phyloP scores from a whole-genome alignment of 2,888 invertebrate species.

The Papilio protenor region DNA sequence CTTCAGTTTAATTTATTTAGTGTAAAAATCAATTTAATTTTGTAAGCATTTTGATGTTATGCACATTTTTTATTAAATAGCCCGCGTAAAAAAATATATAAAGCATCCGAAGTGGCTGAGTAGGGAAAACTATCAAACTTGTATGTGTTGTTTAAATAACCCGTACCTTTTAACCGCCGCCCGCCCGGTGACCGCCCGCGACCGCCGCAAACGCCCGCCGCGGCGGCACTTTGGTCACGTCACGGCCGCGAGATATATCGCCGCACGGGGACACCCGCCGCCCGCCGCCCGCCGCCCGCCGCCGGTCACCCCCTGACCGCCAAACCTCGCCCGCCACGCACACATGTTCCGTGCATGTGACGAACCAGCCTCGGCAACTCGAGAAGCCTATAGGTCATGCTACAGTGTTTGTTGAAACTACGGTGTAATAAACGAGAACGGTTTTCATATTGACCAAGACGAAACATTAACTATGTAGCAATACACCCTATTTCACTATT shows the following conservation, averaged over 20 bases:
- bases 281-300: neutral
- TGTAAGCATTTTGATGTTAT: neutral
- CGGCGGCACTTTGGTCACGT: conserved; percentile 40
- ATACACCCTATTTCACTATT: conserved; percentile 5
- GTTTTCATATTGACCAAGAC: neutral
- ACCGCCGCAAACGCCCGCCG: conserved; percentile 33
- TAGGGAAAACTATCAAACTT: conserved; percentile 6
- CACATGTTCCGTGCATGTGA: neutral
- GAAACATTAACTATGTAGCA: neutral
- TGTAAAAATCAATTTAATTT: neutral
- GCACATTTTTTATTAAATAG: neutral
- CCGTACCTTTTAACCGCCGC: neutral
- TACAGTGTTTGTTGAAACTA: neutral
- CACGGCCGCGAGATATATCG: conserved; percentile 45
- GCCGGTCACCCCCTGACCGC: neutral
- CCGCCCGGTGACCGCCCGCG: neutral
- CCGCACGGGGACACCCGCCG: conserved; percentile 20
- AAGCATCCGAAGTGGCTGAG: neutral
- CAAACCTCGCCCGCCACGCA: neutral
- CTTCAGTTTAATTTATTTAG: neutral
- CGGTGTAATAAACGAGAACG: neutral
- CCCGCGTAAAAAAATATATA: neutral
- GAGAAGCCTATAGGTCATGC: neutral
- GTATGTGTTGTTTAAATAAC: neutral
- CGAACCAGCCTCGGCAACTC: neutral